These are phyloP conservation scores for Dynastes maya DNA, from an alignment of 2,888 invertebrate species.

Conservation along the genomic window DNA sequence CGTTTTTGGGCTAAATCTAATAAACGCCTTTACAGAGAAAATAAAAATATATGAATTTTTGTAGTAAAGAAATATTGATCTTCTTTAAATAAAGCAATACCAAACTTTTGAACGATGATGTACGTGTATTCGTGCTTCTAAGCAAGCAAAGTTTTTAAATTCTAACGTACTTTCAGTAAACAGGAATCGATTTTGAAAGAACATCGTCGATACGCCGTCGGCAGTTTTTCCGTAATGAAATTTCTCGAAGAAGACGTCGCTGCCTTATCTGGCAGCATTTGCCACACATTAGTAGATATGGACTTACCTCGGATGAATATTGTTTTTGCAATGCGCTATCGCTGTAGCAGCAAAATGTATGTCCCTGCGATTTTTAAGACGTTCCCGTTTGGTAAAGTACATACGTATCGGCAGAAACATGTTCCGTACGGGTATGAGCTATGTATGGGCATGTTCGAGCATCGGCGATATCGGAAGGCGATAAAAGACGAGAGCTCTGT, in stretches of 20 bases:
- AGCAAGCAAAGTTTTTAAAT: neutral
- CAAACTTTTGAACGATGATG: too few species aligned
- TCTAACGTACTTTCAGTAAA: neutral
- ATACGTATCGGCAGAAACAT: neutral
- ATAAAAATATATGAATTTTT: too few species aligned
- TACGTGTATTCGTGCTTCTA: too few species aligned
- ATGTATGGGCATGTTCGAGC: neutral
- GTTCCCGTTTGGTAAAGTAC: conserved; percentile 23
- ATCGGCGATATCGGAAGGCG: conserved; percentile 1
- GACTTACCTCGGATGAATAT: conserved; percentile 37
- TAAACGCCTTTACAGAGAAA: too few species aligned
- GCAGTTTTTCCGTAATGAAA: conserved; percentile 45
- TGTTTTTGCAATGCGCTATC: conserved; percentile 28
- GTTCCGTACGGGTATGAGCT: neutral
- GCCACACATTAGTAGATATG: neutral
- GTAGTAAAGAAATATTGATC: too few species aligned
- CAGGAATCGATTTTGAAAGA: conserved; percentile 30
- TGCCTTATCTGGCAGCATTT: conserved; percentile 13
- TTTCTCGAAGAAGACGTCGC: conserved; percentile 22
- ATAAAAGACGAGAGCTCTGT: neutral
- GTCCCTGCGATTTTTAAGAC: conserved; percentile 20
- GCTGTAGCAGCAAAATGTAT: conserved; percentile 11
- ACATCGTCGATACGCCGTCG: conserved; percentile 1
- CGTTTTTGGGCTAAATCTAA: too few species aligned
- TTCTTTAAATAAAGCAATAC: too few species aligned